Evolutionary conservation across 2,888 invertebrate species (phyloP), one percentile per base, ranked within the genome.

Genomic region (Drosophila emarginata): DNA sequence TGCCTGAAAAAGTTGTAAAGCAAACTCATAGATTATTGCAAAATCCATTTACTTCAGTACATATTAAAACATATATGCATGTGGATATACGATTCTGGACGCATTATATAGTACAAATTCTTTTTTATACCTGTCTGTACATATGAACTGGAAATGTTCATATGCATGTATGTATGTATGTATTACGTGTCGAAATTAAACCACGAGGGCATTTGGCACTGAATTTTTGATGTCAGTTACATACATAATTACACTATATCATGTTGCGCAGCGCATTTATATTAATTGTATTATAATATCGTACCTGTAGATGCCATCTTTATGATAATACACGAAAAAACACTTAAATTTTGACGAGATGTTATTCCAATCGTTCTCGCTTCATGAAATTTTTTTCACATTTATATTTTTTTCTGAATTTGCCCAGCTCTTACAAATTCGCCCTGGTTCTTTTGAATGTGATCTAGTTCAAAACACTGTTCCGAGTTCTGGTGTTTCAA

Each of bases 281-380:
- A 63, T 53, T 18, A 52, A 51, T 23, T 56, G 15, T 58, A 39
- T 15, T 23, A 67, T 89, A 89, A 90, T 91, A 92, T 94, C 94
- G 93, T 94, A 95, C 95, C 95, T 94, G 94, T 92, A 93, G 94
- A 94, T 94, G 95, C 94, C 95, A 95, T 95, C 93, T 94, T 94
- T 93, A 92, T 93, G 93, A 89, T 54, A 84, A 83, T 64, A 73
- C 74, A 67, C 78, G 68, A 79, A 78, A 79, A 75, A 84, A 81
- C 45, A 45, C 85, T 78, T 64, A 72, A 85, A 81, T 85, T 81
- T 81, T 73, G 81, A 80, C 72, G 74, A 78, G 64, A 71, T 74
- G 57, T 69, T 70, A 66, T 56, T 45, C 18, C 45, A 45, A 45
- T 45, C 18, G 18, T 45, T 21, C 45, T 45, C 45, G 45, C 45